Percentiles rank a stretch among this genome's conserved stretches.
These are phyloP conservation scores for Papilio aristodemus DNA, from an alignment of 1,140 invertebrate genomes.

Conservation along the genomic window DNA sequence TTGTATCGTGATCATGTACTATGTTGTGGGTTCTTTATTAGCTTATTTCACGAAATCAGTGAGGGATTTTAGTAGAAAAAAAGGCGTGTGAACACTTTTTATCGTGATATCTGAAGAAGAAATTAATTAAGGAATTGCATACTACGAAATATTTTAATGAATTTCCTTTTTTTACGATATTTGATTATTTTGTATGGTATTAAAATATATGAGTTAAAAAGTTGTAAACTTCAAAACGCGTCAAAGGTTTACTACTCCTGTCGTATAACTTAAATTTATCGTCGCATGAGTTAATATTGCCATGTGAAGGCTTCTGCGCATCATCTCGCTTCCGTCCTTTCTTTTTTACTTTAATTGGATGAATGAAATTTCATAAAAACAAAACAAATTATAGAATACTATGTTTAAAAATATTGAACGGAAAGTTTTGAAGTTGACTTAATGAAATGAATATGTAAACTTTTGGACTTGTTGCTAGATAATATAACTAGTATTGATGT, in stretches of 20 bases:
- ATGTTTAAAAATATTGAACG: not conserved
- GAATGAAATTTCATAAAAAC: no score
- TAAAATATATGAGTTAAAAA: not conserved
- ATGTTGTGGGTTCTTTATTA: no score
- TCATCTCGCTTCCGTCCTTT: not conserved
- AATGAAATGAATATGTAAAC: no score
- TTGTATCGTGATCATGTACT: no score
- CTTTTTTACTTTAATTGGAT: not conserved
- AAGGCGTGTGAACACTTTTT: no score
- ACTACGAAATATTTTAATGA: not conserved
- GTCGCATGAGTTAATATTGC: constrained; percentile 2
- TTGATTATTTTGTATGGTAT: not conserved
- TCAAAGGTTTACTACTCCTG: not conserved
- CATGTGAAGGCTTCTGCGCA: constrained; percentile 2
- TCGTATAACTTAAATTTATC: constrained; percentile 2
- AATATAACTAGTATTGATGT: no score
- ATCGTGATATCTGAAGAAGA: no score
- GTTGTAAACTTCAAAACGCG: not conserved
- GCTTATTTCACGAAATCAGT: no score
- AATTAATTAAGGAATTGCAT: no score
- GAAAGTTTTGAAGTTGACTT: no score
- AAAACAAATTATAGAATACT: not conserved
- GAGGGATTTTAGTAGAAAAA: no score
- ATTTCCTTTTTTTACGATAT: not conserved
- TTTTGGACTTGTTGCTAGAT: no score